These are phyloP conservation scores for Seira ritae DNA, from an alignment of 2,888 invertebrate species.

Conservation along the genomic window DNA sequence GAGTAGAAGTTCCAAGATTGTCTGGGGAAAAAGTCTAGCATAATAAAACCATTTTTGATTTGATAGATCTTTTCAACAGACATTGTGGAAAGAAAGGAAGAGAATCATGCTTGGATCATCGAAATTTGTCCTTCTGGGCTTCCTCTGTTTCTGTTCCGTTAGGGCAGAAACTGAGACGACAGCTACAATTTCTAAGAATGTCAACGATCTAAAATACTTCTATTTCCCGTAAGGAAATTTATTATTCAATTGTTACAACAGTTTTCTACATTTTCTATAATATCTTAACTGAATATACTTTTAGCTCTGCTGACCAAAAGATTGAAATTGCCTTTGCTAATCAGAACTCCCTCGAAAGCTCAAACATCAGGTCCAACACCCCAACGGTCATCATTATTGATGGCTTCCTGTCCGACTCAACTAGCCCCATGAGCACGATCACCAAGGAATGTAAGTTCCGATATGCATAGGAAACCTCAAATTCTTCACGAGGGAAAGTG, in stretches of 20 bases:
- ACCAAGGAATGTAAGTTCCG: conserved; percentile 9
- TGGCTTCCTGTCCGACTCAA: conserved; percentile 51
- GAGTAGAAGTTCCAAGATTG: conserved; percentile 29
- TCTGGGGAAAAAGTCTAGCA: conserved; percentile 34
- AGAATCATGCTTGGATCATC: conserved; percentile 36
- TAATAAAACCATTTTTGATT: conserved; percentile 3
- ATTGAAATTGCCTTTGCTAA: conserved; percentile 56
- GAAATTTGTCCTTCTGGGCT: background rate
- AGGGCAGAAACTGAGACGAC: background rate
- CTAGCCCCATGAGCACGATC: conserved; percentile 39
- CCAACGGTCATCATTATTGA: conserved; percentile 50
- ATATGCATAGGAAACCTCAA: no score
- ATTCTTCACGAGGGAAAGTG: no score
- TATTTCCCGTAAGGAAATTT: conserved; percentile 52
- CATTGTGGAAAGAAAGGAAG: background rate
- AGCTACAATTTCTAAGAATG: conserved; percentile 50
- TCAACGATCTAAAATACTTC: conserved; percentile 51
- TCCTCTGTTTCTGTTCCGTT: conserved; percentile 25
- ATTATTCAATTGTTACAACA: background rate
- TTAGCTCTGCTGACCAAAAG: background rate
- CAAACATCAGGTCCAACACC: conserved; percentile 33
- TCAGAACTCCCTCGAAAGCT: conserved; percentile 28
- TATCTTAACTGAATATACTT: background rate
- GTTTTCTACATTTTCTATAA: background rate
- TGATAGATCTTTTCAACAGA: conserved; percentile 27